Base-by-base conservation (phyloP, 2,888 invertebrate genomes). In the Pedicia rivosa region DNA sequence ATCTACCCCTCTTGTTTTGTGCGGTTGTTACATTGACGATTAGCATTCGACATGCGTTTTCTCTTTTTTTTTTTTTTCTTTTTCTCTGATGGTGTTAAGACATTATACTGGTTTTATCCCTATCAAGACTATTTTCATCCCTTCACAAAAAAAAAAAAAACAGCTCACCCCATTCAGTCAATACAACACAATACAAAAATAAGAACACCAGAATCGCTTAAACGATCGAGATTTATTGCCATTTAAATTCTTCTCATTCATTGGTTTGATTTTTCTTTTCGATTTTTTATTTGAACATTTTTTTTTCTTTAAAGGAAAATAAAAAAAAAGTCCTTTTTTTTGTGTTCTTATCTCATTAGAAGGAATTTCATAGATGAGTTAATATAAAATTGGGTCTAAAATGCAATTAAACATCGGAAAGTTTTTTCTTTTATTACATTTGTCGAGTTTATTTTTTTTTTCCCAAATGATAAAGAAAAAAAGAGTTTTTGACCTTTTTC, bases 191-290 rank as follows among this genome's bases (percentile, higher is more conserved):
- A 24, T 5, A 24, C 24, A 24, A 24, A 8, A 24, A 24, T 10
- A 10, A 10, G 10, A 10, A 24, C 8, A 4, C 4, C 3, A 3
- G n/a, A 24, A 24, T 10, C n/a, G n/a, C 8, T n/a, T 42, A 43
- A 44, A 44, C 44, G 39, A 42, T 38, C 43, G 33, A 46, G 51
- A 52, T 54, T 52, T 52, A 48, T 48, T 50, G 50, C 44, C 49
- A 52, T 54, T 53, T 60, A 60, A 59, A 60, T 59, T 57, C 54
- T 57, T 60, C 53, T 50, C 52, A 53, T 55, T 59, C 54, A 60
- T 57, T 58, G 55, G 51, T 43, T 47, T 45, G 24, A 24, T 24
- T 24, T 24, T 3, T 24, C n/a, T n/a, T 24, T 3, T 24, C 8
- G 24, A 24, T 24, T 20, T 24, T 24, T n/a, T n/a, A n/a, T n/a